Conservation (phyloP, 2,797 vertebrate species). For the Microcaecilia unicolor region DNA sequence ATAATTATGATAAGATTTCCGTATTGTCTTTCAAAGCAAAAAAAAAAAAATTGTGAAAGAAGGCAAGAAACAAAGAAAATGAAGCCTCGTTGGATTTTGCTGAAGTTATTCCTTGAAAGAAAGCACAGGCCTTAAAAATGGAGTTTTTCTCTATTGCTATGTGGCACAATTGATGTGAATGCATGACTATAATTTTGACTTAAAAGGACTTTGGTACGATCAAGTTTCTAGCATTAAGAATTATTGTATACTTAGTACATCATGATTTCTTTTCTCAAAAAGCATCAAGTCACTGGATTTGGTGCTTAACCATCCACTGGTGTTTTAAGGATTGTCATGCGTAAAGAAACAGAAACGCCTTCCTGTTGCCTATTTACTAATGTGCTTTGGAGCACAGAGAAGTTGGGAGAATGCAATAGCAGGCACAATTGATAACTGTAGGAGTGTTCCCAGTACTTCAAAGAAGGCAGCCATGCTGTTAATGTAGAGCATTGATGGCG, state of each 20-base stretch:
- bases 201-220: constrained; percentile 1
- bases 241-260: not conserved
- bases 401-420: no score
- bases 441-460: no score
- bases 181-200: not conserved
- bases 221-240: constrained; percentile 17
- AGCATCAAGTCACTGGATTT: constrained; percentile 21
- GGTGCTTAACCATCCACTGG: constrained; percentile 29
- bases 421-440: no score
- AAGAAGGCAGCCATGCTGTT: no score
- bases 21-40: constrained; percentile 37
- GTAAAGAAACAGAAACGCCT: constrained; percentile 30
- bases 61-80: not conserved
- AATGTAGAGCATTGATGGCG: no score
- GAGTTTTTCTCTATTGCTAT: constrained; percentile 26
- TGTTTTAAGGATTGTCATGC: constrained; percentile 5
- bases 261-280: no score
- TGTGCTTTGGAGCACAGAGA: no score
- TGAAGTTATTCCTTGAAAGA: constrained; percentile 4
- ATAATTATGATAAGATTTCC: constrained; percentile 33
- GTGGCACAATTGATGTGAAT: constrained; percentile 14
- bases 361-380: constrained; percentile 28
- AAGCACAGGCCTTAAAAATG: constrained; percentile 22
- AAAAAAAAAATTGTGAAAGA: constrained; percentile 12
- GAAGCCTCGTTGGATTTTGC: constrained; percentile 2